These are phyloP conservation scores for Drosophila pandora DNA, from an alignment of 1,140 invertebrate genomes.

Conservation along the genomic window DNA sequence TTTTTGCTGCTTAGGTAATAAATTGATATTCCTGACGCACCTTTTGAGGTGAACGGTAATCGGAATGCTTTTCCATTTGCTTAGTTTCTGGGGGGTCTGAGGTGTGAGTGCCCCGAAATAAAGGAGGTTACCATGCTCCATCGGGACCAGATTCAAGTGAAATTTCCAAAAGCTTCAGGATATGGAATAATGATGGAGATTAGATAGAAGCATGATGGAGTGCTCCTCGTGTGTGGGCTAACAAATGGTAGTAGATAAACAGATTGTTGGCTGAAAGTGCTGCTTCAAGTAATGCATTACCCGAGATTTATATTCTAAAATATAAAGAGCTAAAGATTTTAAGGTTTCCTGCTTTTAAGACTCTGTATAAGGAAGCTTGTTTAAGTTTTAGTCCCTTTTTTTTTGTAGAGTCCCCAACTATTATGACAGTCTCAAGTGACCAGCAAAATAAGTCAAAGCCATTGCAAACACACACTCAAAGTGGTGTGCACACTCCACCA, in stretches of 20 bases:
- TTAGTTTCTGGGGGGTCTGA: slow-evolving; percentile 3
- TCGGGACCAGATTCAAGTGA: slow-evolving; percentile 16
- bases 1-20: slow-evolving; percentile 34
- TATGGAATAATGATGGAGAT: slow-evolving; percentile 52
- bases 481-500: slow-evolving; percentile 5
- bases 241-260: slow-evolving; percentile 37
- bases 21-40: slow-evolving; percentile 54
- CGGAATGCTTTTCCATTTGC: slow-evolving; percentile 51
- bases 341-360: not conserved
- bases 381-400: not conserved
- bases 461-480: slow-evolving; percentile 14
- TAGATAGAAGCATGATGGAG: slow-evolving; percentile 50
- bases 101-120: not conserved
- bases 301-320: not conserved
- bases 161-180: slow-evolving; percentile 22
- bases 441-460: slow-evolving; percentile 25
- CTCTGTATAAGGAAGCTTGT: not conserved
- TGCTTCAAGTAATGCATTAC: not conserved
- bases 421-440: slow-evolving; percentile 41
- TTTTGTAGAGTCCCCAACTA: not conserved
- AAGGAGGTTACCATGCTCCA: not conserved
- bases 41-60: slow-evolving; percentile 47
- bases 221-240: slow-evolving; percentile 26
- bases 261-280: slow-evolving; percentile 23
- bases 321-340: no score